These are phyloP conservation scores for Paramisgurnus dabryanus DNA, from an alignment of 2,113 vertebrate genomes.

Conservation along the genomic window DNA sequence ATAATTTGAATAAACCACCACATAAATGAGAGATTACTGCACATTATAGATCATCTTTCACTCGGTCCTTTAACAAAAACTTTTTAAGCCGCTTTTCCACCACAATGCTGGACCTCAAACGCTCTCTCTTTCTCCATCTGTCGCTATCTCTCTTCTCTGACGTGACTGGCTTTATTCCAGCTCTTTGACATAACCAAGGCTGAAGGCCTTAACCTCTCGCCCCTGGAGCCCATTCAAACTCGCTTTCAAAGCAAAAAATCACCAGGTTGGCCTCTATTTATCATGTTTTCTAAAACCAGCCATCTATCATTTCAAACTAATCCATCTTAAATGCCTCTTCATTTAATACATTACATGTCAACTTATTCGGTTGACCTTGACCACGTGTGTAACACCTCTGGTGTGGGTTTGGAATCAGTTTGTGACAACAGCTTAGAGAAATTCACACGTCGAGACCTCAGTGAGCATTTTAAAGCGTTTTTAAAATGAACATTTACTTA, in stretches of 20 bases:
- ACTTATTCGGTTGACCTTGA: slow-evolving; percentile 22
- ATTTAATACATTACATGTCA: slow-evolving; percentile 38
- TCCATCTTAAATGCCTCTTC: slow-evolving; percentile 31
- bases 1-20: too few relatives aligned
- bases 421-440: slow-evolving; percentile 12
- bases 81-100: too few relatives aligned
- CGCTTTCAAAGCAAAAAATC: slow-evolving; percentile 21
- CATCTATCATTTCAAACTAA: slow-evolving; percentile 33
- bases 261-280: slow-evolving; percentile 37
- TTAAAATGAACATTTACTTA: too few relatives aligned
- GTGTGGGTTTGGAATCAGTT: not conserved
- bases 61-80: too few relatives aligned
- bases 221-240: slow-evolving; percentile 7
- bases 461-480: not conserved
- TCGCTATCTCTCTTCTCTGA: not conserved
- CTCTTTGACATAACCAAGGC: slow-evolving; percentile 40
- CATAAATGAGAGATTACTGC: too few relatives aligned
- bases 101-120: too few relatives aligned
- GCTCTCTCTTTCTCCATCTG: slow-evolving; percentile 12
- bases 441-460: not conserved
- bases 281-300: slow-evolving; percentile 3
- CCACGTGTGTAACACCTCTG: not conserved
- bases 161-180: not conserved
- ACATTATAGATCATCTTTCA: too few relatives aligned
- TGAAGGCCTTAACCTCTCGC: slow-evolving; percentile 27